Base-by-base conservation (phyloP, 1,140 invertebrate genomes). In the Hermetia illucens region DNA sequence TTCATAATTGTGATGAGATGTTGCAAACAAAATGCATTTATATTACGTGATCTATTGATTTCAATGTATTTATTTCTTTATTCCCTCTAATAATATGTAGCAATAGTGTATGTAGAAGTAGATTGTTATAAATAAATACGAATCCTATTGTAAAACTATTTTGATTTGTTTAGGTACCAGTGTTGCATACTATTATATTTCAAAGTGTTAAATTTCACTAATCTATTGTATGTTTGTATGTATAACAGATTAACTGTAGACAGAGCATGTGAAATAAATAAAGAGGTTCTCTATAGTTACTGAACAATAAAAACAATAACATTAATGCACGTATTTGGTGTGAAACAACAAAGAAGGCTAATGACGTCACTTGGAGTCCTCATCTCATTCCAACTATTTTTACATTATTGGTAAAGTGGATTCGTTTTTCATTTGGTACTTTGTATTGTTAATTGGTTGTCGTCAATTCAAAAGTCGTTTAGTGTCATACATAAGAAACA, bases 401-500 rank as follows among this genome's bases (percentile, higher is more conserved):
- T 35, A 9, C 16, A 32, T 25, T 27, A 17, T 22, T 16, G 20
- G 37, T 44, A 15, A 33, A 19, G 17, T 36, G 6, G 4, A 12
- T 34, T 17, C 17, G 15, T 36, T 40, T 19, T 44, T 34, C 21
- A 15, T 20, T 33, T 15, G 17, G 27, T 34, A 18, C 24, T 21
- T 21, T 21, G 4, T 25, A 27, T 36, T 30, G n/a, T 41, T 40
- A 24, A 38, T 18, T 36, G 24, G 18, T 37, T 30, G 25, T 22
- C 18, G 18, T 41, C 39, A 27, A 22, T 39, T 39, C 29, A 33
- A 10, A 17, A 39, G 22, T 31, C 16, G 13, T 40, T 42, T 37
- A 17, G 35, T 29, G 38, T 44, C 24, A 9, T 27, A 8, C n/a
- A 27, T 9, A 32, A 32, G 17, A 32, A 32, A 32, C n/a, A 15